Percentiles rank a stretch among this genome's conserved stretches.
Evolutionary conservation across 1,140 invertebrate species (phyloP).

Genomic region (Copidosoma floridanum): DNA sequence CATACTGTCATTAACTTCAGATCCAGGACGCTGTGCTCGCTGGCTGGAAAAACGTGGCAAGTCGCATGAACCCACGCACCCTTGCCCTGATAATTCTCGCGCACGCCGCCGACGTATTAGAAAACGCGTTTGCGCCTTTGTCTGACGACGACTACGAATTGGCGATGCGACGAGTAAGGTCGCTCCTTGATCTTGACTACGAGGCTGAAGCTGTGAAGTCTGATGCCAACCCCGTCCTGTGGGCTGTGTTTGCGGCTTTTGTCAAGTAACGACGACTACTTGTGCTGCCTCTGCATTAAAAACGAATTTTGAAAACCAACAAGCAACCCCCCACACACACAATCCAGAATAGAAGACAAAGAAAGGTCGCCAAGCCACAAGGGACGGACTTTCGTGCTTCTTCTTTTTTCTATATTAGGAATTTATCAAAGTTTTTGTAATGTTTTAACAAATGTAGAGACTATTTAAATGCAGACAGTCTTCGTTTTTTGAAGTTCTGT

Average conservation of each 20-base stretch:
- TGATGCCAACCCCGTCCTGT: constrained; percentile 89
- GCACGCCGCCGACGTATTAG: constrained; percentile 96
- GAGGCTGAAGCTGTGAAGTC: constrained; percentile 88
- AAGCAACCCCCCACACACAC: constrained; percentile 1
- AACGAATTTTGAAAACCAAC: constrained; percentile 6
- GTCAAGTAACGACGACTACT: constrained; percentile 75
- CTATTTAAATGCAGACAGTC: constrained; percentile 9
- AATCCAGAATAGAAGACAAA: background rate
- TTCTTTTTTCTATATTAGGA: background rate
- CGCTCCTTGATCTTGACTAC: constrained; percentile 94
- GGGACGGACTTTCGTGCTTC: too few species aligned
- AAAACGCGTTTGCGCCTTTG: constrained; percentile 98
- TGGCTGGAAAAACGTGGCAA: constrained; percentile 97
- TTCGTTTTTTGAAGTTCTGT: constrained; percentile 21
- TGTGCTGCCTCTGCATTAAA: constrained; percentile 19
- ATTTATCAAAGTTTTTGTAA: constrained; percentile 6
- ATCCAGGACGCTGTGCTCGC: constrained; percentile 95
- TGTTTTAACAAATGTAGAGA: constrained; percentile 16
- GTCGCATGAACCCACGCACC: constrained; percentile 93
- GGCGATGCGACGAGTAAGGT: constrained; percentile 93
- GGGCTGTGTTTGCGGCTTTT: constrained; percentile 98
- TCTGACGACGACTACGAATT: constrained; percentile 99
- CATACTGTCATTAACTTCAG: too few species aligned
- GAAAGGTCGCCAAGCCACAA: too few species aligned
- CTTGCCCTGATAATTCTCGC: constrained; percentile 92